These are phyloP conservation scores for Scolopax mira DNA, from an alignment of 2,113 vertebrate species.

Conservation along the genomic window DNA sequence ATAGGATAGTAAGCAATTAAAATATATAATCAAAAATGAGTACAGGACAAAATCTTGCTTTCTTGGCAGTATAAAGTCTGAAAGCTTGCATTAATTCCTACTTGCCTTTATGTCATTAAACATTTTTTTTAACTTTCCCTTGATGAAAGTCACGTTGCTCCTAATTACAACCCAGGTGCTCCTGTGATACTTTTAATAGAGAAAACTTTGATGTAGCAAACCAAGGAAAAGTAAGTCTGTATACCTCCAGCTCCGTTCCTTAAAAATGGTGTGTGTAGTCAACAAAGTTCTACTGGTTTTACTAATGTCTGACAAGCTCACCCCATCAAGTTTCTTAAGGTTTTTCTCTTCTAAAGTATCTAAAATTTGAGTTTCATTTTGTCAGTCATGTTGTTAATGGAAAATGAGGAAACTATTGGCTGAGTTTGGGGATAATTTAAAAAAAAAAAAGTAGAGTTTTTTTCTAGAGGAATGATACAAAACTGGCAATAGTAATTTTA, in stretches of 20 bases:
- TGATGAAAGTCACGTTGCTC: neutral
- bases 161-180: slow-evolving; percentile 14
- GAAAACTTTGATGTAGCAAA: neutral
- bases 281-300: neutral
- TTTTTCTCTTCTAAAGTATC: neutral
- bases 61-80: neutral
- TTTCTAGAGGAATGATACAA: neutral
- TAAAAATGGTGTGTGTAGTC: neutral
- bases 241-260: neutral
- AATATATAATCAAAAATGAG: slow-evolving; percentile 19
- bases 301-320: neutral
- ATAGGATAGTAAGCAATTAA: slow-evolving; percentile 60
- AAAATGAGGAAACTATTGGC: neutral
- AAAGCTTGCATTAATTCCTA: slow-evolving; percentile 31
- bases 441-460: neutral
- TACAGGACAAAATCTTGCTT: neutral
- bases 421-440: neutral
- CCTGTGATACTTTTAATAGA: neutral
- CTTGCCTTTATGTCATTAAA: neutral
- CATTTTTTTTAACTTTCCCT: neutral
- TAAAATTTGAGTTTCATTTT: neutral
- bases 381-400: neutral
- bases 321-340: neutral
- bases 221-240: neutral
- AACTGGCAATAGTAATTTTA: neutral